A percentile compares a stretch with the other conserved stretches of the same genome.
Conservation (phyloP, 2,113 vertebrate genomes). For the Oceanites oceanicus region DNA sequence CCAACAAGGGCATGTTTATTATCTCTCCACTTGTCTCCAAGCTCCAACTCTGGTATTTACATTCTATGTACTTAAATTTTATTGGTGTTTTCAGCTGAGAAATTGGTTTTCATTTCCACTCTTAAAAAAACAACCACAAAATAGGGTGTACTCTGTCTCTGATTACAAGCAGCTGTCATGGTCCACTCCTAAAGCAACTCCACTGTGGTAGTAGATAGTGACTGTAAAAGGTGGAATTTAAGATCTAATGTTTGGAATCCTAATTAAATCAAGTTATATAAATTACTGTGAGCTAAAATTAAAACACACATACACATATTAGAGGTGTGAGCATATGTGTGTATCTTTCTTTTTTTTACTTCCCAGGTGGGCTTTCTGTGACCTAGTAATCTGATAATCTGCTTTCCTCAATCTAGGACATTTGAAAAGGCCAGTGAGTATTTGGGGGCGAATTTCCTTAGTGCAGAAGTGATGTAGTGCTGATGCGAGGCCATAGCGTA, state of each 20-base stretch:
- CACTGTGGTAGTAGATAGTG: not conserved
- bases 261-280: not conserved
- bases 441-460: not conserved
- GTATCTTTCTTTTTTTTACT: not conserved
- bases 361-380: not conserved
- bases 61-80: conserved; percentile 56
- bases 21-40: conserved; percentile 13
- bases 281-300: conserved; percentile 22
- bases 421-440: not conserved
- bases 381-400: not conserved
- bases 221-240: conserved; percentile 1
- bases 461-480: not conserved
- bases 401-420: not conserved
- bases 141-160: not conserved
- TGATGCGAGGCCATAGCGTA: not conserved
- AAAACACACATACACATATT: not conserved
- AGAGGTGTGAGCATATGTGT: not conserved
- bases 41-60: conserved; percentile 37
- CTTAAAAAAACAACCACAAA: conserved; percentile 36
- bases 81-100: conserved; percentile 54
- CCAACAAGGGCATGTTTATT: conserved; percentile 41
- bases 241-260: not conserved
- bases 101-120: conserved; percentile 55
- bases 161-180: conserved; percentile 26
- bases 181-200: not conserved